Evolutionary conservation across 2,888 invertebrate genomes (phyloP).

Genomic region (Yponomeuta plumbellus): DNA sequence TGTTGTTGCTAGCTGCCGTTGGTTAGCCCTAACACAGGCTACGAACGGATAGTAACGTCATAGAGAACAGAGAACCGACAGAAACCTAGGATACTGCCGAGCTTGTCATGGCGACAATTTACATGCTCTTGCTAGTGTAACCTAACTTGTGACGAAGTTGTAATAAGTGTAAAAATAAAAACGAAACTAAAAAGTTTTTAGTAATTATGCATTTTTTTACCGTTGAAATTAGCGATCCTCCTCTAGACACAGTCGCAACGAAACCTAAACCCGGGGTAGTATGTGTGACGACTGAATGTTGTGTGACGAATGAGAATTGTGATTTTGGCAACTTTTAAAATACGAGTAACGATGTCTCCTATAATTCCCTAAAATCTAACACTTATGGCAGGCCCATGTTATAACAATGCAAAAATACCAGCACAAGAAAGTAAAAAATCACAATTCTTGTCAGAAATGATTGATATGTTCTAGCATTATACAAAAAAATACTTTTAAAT

Average conservation of each 20-base stretch:
- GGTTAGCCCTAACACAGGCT: too few species aligned
- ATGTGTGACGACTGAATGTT: constrained; percentile 35
- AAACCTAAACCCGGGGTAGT: constrained; percentile 21
- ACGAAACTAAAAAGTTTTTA: background rate
- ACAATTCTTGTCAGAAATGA: constrained; percentile 50
- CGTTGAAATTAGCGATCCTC: background rate
- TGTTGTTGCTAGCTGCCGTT: too few species aligned
- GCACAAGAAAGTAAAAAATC: constrained; percentile 36
- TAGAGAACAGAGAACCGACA: too few species aligned
- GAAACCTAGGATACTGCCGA: too few species aligned
- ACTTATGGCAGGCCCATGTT: constrained; percentile 17
- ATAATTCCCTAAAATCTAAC: constrained; percentile 18
- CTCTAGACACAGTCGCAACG: background rate
- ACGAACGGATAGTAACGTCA: too few species aligned
- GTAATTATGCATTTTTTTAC: constrained; percentile 9
- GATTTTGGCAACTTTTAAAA: constrained; percentile 29
- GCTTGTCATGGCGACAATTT: too few species aligned
- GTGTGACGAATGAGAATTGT: constrained; percentile 36
- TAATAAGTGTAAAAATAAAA: background rate
- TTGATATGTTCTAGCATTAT: constrained; percentile 14
- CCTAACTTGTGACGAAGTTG: background rate
- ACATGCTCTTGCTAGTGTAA: too few species aligned
- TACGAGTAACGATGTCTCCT: background rate
- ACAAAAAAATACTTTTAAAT: constrained; percentile 30
- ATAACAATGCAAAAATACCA: background rate